phyloP scores from a whole-genome alignment of 1,140 invertebrate species.

The Saccostrea echinata region DNA sequence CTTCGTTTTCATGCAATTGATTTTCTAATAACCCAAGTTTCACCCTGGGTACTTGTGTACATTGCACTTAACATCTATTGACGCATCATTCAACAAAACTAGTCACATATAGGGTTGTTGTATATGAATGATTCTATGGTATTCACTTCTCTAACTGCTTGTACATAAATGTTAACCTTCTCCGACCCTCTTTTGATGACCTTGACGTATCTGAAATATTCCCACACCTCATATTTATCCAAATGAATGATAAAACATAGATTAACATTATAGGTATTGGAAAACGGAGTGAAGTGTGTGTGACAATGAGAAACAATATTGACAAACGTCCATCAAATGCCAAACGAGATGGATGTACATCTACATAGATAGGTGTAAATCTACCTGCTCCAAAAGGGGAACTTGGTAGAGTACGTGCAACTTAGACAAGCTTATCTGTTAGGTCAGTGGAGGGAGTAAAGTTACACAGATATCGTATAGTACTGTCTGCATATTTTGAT shows the following conservation, averaged over 20 bases:
- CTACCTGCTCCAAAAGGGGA: not conserved
- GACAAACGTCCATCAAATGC: conserved; percentile 2
- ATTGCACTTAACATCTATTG: too few species aligned
- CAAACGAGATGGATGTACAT: not conserved
- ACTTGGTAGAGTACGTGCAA: not conserved
- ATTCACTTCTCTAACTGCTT: too few species aligned
- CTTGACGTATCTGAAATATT: not conserved
- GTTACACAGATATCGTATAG: not conserved
- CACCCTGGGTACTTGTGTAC: too few species aligned
- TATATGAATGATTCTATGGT: too few species aligned
- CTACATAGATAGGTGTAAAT: not conserved
- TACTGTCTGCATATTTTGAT: not conserved
- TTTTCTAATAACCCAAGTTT: too few species aligned
- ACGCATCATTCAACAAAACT: too few species aligned
- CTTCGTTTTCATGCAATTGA: too few species aligned
- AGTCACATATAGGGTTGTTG: too few species aligned
- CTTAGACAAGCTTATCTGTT: not conserved
- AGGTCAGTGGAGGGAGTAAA: not conserved
- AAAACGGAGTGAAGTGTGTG: not conserved
- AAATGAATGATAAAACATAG: conserved; percentile 8
- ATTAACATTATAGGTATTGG: not conserved
- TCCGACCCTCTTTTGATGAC: not conserved
- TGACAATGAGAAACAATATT: conserved; percentile 19
- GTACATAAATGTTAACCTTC: not conserved
- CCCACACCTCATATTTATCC: not conserved